These are phyloP conservation scores for Schizotus pectinicornis DNA, from an alignment of 2,888 invertebrate species.

Conservation along the genomic window DNA sequence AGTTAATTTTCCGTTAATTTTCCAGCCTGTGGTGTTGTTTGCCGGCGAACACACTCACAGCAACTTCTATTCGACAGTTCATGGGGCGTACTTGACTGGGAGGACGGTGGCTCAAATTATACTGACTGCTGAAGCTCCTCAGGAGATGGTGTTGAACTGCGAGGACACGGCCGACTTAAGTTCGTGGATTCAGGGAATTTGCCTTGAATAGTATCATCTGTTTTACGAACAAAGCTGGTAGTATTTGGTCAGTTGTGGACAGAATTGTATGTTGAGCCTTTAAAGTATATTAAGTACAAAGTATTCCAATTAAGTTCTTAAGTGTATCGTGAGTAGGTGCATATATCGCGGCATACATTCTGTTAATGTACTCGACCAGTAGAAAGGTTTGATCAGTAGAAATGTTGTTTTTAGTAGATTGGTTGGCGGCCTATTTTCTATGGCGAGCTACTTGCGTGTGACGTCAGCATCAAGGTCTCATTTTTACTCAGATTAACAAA, in stretches of 20 bases:
- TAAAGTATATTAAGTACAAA: slow-evolving; percentile 4
- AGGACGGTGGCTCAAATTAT: slow-evolving; percentile 79
- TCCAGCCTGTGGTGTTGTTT: slow-evolving; percentile 83
- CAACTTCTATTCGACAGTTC: slow-evolving; percentile 93
- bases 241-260: neutral
- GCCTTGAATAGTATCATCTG: slow-evolving; percentile 64
- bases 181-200: slow-evolving; percentile 88
- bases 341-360: slow-evolving; percentile 1
- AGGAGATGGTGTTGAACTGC: slow-evolving; percentile 74
- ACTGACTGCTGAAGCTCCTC: slow-evolving; percentile 65
- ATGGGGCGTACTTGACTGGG: slow-evolving; percentile 91
- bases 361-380: neutral
- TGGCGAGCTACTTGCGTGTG: too few relatives aligned
- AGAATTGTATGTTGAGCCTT: neutral
- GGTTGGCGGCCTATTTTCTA: too few relatives aligned
- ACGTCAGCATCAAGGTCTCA: too few relatives aligned
- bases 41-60: slow-evolving; percentile 96
- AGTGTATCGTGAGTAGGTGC: neutral
- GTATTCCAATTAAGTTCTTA: neutral
- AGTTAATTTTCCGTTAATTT: slow-evolving; percentile 39
- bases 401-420: too few relatives aligned
- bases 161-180: slow-evolving; percentile 81
- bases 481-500: too few relatives aligned
- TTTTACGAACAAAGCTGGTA: neutral
- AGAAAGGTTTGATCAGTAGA: slow-evolving; percentile 1